These are phyloP conservation scores for Patella depressa DNA, from an alignment of 2,888 invertebrate species.

Conservation along the genomic window DNA sequence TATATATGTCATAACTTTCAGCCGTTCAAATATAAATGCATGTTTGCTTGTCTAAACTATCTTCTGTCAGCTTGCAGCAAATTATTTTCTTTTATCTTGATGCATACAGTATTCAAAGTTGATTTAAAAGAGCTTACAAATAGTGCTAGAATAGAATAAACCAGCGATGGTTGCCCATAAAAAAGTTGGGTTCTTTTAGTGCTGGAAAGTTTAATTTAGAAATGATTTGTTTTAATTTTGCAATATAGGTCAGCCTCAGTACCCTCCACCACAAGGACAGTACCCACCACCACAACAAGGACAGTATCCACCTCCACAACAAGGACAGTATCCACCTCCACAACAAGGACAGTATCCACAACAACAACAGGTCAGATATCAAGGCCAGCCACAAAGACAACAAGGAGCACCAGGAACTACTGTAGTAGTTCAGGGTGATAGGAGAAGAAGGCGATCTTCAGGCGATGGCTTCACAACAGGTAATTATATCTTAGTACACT, in stretches of 20 bases:
- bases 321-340: constrained; percentile 18
- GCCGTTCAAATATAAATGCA: too few species aligned
- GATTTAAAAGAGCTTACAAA: too few species aligned
- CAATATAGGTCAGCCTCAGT: constrained; percentile 15
- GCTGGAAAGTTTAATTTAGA: too few species aligned
- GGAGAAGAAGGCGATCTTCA: constrained; percentile 17
- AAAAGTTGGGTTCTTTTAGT: too few species aligned
- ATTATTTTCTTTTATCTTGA: background rate
- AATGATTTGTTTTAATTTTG: too few species aligned
- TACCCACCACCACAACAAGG: constrained; percentile 4
- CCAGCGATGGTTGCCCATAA: too few species aligned
- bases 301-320: constrained; percentile 6
- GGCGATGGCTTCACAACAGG: constrained; percentile 29
- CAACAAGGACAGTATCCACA: constrained; percentile 13
- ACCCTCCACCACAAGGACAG: constrained; percentile 25
- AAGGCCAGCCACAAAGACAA: constrained; percentile 14
- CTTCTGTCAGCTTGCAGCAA: background rate
- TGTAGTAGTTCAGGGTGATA: constrained; percentile 27
- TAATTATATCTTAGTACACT: background rate
- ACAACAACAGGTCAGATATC: constrained; percentile 13
- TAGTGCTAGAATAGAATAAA: too few species aligned
- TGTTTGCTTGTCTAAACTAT: background rate
- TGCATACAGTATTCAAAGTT: background rate
- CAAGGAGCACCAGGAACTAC: constrained; percentile 18
- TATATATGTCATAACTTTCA: too few species aligned